Conservation (phyloP, 1,140 invertebrate genomes). For the Habropoda laboriosa region DNA sequence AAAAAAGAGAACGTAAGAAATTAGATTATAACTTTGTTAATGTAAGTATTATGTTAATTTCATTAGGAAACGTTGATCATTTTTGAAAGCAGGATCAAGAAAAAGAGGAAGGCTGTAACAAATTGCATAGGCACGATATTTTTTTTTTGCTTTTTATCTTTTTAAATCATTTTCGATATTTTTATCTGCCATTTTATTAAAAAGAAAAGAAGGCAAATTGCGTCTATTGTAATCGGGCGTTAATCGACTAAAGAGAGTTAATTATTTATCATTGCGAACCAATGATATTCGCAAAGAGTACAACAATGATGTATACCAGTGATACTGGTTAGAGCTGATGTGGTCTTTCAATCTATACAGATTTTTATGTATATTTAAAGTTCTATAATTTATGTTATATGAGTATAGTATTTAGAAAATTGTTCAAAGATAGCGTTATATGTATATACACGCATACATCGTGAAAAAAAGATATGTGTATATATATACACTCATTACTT, state of each 20-base stretch:
- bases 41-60: slow-evolving; percentile 52
- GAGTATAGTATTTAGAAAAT: slow-evolving; percentile 13
- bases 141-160: slow-evolving; percentile 8
- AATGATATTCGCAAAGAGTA: not conserved
- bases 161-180: slow-evolving; percentile 2
- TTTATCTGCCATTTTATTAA: slow-evolving; percentile 21
- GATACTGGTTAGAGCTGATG: not conserved
- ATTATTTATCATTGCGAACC: not conserved
- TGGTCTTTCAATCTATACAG: slow-evolving; percentile 8
- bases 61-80: slow-evolving; percentile 20
- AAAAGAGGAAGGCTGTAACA: not conserved
- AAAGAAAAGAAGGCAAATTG: not conserved
- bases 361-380: slow-evolving; percentile 28
- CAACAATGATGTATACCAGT: not conserved
- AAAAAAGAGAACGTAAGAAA: not conserved
- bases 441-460: not conserved
- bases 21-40: slow-evolving; percentile 24
- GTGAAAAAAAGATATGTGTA: not conserved
- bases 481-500: not conserved
- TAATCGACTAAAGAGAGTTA: not conserved
- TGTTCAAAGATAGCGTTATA: not conserved
- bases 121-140: slow-evolving; percentile 20
- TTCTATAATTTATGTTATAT: slow-evolving; percentile 27
- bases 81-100: not conserved
- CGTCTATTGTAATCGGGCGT: not conserved